These are phyloP conservation scores for Zygogramma bicolorata DNA, from an alignment of 2,888 invertebrate genomes.

Conservation along the genomic window DNA sequence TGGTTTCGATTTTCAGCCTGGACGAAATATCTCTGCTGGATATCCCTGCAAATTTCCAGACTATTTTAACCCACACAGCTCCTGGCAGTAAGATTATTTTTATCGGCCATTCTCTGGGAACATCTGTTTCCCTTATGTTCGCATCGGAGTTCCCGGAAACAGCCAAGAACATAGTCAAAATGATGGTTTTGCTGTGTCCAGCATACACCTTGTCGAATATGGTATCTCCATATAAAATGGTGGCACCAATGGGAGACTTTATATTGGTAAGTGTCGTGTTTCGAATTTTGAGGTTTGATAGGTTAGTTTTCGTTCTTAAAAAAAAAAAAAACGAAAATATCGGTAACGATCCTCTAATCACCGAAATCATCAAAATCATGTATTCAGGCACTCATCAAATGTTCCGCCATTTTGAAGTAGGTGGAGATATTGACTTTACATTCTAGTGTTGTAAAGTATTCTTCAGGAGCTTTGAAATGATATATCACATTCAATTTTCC, in stretches of 20 bases:
- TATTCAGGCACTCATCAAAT: too few species aligned
- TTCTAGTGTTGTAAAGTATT: too few species aligned
- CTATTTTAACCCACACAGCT: slow-evolving; percentile 54
- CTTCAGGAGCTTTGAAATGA: too few species aligned
- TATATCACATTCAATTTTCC: too few species aligned
- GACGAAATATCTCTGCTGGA: slow-evolving; percentile 61
- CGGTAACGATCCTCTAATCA: too few species aligned
- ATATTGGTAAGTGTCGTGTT: slow-evolving; percentile 58
- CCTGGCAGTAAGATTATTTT: slow-evolving; percentile 71
- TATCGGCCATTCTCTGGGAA: slow-evolving; percentile 92
- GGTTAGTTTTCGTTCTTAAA: too few species aligned
- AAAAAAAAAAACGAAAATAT: too few species aligned
- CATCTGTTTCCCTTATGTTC: slow-evolving; percentile 78
- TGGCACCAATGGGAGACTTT: slow-evolving; percentile 71
- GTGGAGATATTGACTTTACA: too few species aligned
- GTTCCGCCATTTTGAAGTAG: too few species aligned
- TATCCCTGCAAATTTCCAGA: slow-evolving; percentile 58
- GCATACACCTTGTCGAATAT: slow-evolving; percentile 73
- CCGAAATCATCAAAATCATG: too few species aligned
- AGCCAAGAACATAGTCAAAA: slow-evolving; percentile 75
- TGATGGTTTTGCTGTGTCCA: slow-evolving; percentile 75
- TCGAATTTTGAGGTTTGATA: too few species aligned
- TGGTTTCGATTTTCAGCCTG: slow-evolving; percentile 52
- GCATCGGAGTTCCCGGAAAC: slow-evolving; percentile 77
- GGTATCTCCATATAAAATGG: slow-evolving; percentile 73